These are phyloP conservation scores for Anas bernieri DNA, from an alignment of 2,797 vertebrate genomes.

Conservation along the genomic window DNA sequence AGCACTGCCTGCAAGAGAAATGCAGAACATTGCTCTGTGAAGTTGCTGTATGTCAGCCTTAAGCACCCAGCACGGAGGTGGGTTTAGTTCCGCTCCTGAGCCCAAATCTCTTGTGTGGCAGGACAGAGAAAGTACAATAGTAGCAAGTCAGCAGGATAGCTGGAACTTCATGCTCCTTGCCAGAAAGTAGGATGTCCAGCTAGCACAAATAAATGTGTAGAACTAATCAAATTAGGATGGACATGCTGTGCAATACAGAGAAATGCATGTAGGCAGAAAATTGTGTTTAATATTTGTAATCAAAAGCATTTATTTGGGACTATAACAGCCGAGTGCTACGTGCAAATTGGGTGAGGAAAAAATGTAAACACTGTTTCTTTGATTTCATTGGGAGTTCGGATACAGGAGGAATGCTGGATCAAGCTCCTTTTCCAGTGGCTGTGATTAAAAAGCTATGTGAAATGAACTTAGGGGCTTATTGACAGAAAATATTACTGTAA, in stretches of 20 bases:
- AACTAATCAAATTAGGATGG: constrained; percentile 77
- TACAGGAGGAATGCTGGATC: constrained; percentile 29
- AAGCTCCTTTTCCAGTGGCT: constrained; percentile 20
- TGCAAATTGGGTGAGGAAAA: constrained; percentile 54
- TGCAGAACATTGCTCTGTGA: constrained; percentile 2
- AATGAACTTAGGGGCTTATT: constrained; percentile 32
- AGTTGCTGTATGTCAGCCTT: background rate
- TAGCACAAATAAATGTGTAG: constrained; percentile 75
- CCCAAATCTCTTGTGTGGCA: constrained; percentile 26
- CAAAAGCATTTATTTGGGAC: constrained; percentile 69
- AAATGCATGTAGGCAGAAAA: constrained; percentile 76
- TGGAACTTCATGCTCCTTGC: constrained; percentile 61
- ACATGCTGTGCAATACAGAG: constrained; percentile 75
- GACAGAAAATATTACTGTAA: constrained; percentile 46
- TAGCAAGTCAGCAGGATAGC: constrained; percentile 69
- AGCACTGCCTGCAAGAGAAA: constrained; percentile 24
- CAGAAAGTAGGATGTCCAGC: constrained; percentile 64
- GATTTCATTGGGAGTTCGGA: constrained; percentile 36
- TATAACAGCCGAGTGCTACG: constrained; percentile 10
- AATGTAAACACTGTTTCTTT: constrained; percentile 63
- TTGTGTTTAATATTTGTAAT: constrained; percentile 74
- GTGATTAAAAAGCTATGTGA: constrained; percentile 48
- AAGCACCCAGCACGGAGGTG: constrained; percentile 27
- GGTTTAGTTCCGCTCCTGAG: constrained; percentile 59
- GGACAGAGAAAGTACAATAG: constrained; percentile 62